Percentiles rank a stretch among this genome's conserved stretches.
Evolutionary conservation across 2,797 vertebrate genomes (phyloP).

Genomic region (Epinephelus coioides): DNA sequence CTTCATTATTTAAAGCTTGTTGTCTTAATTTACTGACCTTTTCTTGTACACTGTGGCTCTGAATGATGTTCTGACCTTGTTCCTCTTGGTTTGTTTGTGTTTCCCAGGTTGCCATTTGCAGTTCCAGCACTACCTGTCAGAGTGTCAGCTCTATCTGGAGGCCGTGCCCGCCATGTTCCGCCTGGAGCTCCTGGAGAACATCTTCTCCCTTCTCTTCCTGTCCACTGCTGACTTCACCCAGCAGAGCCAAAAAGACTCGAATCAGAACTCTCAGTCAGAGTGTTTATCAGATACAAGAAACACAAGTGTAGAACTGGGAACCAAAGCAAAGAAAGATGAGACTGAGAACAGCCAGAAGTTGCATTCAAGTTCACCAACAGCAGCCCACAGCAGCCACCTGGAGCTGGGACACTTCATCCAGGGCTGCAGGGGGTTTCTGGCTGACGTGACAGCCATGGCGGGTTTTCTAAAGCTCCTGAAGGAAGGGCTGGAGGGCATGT

Average conservation of each 20-base stretch:
- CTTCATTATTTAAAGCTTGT: background rate
- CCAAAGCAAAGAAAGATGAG: conserved; percentile 46
- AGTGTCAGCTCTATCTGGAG: conserved; percentile 92
- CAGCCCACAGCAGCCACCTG: conserved; percentile 72
- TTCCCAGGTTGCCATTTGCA: conserved; percentile 83
- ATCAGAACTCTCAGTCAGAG: conserved; percentile 40
- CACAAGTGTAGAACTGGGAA: conserved; percentile 72
- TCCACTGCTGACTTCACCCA: conserved; percentile 89
- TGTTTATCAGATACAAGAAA: conserved; percentile 15
- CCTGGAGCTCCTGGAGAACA: conserved; percentile 96
- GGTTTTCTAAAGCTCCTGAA: conserved; percentile 92
- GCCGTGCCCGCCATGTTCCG: conserved; percentile 90
- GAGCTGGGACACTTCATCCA: conserved; percentile 88
- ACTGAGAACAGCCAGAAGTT: conserved; percentile 60
- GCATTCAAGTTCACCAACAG: conserved; percentile 15
- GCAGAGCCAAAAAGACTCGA: conserved; percentile 62
- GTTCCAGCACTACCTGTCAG: conserved; percentile 90
- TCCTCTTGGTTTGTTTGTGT: conserved; percentile 34
- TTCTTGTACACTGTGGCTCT: background rate
- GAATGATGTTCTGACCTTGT: background rate
- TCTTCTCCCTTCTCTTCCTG: conserved; percentile 96
- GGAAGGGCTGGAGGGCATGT: conserved; percentile 90
- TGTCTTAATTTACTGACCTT: background rate
- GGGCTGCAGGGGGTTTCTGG: conserved; percentile 90
- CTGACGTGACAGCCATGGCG: conserved; percentile 88